Evolutionary conservation across 1,140 invertebrate species (phyloP), one percentile per base, ranked within the genome.

Genomic region (Drosophila serrata): DNA sequence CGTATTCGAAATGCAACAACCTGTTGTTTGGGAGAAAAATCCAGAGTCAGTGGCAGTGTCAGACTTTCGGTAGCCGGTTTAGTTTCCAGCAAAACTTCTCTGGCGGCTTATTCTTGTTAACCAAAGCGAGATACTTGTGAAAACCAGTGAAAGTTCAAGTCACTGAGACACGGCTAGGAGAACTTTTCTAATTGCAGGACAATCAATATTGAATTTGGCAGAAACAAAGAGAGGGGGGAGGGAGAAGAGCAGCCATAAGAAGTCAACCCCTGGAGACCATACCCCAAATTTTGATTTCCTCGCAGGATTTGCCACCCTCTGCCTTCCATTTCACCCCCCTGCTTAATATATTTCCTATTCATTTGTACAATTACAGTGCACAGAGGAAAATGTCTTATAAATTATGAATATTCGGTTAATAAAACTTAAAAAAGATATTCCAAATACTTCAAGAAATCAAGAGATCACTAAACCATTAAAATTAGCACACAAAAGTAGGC

Each of bases 1-100:
- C 86, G 87, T 86, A 62, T 42, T 81, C 29, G 82, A 82, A 82
- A 79, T 91, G 88, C 88, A 91, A 81, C 88, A 91, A 91, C 88
- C 88, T 91, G 88, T 91, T 91, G 88, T 80, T 61, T n/a, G n/a
- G 31, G 67, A 31, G 17, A 64, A 62, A 69, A 81, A 70, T 86
- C 82, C 82, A 67, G 61, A 53, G 60, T 56, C 79, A 64, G 49
- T 48, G 74, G 46, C 49, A 63, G 24, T 37, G 61, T 27, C 56
- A 63, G 61, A 64, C 61, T 61, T 31, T 64, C 5, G 61, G 31
- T 24, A 59, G 60, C 35, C 33, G 42, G 62, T 15, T 33, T 53
- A 53, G 51, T 61, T 61, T 29, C 4, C 5, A 17, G 19, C 19
- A 68, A 48, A 72, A 73, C 17, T 73, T 68, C n/a, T 68, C 22